Percentiles rank a stretch among this genome's conserved stretches.
These are phyloP conservation scores for Macquaria ambigua DNA, from an alignment of 2,113 vertebrate genomes.

Conservation along the genomic window DNA sequence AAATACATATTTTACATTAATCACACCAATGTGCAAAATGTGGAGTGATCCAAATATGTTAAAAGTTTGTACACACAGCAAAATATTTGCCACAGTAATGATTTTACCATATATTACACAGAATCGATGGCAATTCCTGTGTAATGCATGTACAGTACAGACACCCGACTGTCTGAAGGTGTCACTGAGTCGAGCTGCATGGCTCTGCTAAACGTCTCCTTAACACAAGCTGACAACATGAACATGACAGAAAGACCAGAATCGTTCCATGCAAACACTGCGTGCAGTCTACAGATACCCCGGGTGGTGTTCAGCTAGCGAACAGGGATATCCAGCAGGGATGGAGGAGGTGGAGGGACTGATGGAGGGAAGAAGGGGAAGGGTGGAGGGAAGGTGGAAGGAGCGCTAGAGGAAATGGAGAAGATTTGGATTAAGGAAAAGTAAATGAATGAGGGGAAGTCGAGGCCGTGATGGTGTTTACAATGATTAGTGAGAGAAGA, in stretches of 20 bases:
- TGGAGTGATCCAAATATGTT: not conserved
- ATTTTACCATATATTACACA: conserved; percentile 4
- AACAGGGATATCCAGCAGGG: conserved; percentile 65
- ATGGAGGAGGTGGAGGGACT: conserved; percentile 48
- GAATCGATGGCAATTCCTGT: no score
- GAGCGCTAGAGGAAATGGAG: conserved; percentile 60
- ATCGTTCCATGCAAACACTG: conserved; percentile 50
- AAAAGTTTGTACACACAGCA: conserved; percentile 7
- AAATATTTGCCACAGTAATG: not conserved
- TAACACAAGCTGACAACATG: conserved; percentile 2
- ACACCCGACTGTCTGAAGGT: not conserved
- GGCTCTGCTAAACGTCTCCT: not conserved
- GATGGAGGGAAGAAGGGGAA: conserved; percentile 57
- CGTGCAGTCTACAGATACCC: conserved; percentile 64
- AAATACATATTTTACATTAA: not conserved
- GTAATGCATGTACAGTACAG: not conserved
- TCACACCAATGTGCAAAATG: not conserved
- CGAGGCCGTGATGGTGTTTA: conserved; percentile 1
- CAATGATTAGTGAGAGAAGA: conserved; percentile 35
- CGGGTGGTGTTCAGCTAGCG: conserved; percentile 54
- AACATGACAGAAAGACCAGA: conserved; percentile 19
- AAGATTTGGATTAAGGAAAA: conserved; percentile 54
- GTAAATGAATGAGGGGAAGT: conserved; percentile 18
- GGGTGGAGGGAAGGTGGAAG: conserved; percentile 51
- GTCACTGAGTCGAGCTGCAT: not conserved